These are phyloP conservation scores for Sinosuthora webbiana DNA, from an alignment of 2,113 vertebrate genomes.

Conservation along the genomic window DNA sequence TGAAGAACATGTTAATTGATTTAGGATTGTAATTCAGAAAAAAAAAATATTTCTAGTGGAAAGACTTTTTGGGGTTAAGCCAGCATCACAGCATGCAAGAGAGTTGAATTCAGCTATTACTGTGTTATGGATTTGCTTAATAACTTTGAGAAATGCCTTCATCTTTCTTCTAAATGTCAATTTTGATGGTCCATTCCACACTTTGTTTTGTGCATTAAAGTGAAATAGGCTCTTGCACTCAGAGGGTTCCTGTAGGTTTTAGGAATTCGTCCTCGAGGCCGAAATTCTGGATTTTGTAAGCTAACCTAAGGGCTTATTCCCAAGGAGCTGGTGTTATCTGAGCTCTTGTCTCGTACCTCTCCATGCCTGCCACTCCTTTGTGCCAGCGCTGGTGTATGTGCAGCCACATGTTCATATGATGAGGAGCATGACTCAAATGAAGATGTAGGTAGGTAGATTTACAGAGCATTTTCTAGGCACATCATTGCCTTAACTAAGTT, in stretches of 20 bases:
- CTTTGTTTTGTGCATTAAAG: background rate
- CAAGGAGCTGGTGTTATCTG: background rate
- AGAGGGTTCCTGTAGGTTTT: background rate
- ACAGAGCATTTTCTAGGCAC: background rate
- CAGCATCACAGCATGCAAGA: background rate
- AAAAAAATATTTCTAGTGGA: background rate
- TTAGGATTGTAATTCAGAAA: slow-evolving; percentile 4
- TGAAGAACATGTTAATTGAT: slow-evolving; percentile 18
- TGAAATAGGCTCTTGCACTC: background rate
- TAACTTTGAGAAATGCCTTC: background rate
- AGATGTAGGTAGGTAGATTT: background rate
- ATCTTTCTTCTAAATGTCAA: background rate
- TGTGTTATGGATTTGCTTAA: rapidly evolving
- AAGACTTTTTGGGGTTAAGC: background rate
- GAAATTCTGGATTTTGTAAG: background rate
- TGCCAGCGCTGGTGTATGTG: background rate
- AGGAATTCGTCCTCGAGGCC: background rate
- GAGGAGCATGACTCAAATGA: background rate
- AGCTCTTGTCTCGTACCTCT: background rate
- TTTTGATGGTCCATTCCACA: background rate
- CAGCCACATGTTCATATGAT: background rate
- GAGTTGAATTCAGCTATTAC: background rate
- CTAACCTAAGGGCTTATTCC: background rate
- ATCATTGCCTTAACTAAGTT: background rate
- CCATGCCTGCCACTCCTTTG: background rate